Conservation (phyloP, 2,888 invertebrate species). For the Stramonita haemastoma region DNA sequence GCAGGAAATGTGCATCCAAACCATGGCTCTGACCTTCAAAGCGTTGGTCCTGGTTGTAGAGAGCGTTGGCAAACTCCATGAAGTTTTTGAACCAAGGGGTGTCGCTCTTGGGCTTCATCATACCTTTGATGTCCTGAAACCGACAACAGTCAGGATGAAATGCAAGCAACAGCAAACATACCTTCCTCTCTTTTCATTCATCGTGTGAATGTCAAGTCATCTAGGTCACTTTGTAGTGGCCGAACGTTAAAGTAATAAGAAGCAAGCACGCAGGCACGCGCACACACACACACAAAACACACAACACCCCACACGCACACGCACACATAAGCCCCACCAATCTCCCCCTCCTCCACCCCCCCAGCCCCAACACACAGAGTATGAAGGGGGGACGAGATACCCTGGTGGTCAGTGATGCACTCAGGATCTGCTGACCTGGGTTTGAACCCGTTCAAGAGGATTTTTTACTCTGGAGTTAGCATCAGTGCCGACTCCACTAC, state of each 20-base stretch:
- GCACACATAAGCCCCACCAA: background rate
- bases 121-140: constrained; percentile 47
- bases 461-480: too few species aligned
- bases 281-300: background rate
- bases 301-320: background rate
- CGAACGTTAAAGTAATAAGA: too few species aligned
- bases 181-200: too few species aligned
- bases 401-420: too few species aligned
- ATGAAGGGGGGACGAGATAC: background rate
- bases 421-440: too few species aligned
- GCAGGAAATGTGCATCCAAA: too few species aligned
- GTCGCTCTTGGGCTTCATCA: constrained; percentile 41
- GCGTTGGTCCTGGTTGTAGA: constrained; percentile 69
- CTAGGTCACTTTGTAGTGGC: too few species aligned
- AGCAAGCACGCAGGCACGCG: background rate
- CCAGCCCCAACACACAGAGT: background rate
- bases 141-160: background rate
- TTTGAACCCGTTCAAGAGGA: too few species aligned
- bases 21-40: constrained; percentile 60
- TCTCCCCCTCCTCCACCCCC: background rate
- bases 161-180: background rate
- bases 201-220: too few species aligned
- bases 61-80: constrained; percentile 70
- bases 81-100: constrained; percentile 73
- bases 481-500: too few species aligned